Conservation (phyloP, 2,888 invertebrate species). For the Polyommatus icarus region DNA sequence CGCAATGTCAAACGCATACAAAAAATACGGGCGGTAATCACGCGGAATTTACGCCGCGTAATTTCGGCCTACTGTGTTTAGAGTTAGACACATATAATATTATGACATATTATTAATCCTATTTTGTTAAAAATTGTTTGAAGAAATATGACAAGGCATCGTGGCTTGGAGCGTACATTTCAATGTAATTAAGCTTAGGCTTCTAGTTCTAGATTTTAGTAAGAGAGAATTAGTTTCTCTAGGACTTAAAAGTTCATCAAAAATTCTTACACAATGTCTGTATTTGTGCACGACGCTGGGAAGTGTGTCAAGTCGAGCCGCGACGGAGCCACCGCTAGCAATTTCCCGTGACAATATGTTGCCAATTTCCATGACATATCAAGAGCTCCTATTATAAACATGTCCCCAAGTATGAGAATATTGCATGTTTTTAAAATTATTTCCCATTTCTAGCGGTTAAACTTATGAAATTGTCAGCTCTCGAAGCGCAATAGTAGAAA, state of each 20-base stretch:
- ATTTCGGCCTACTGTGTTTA: too few relatives aligned
- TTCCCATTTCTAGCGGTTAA: not conserved
- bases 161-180: too few relatives aligned
- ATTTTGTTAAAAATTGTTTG: too few relatives aligned
- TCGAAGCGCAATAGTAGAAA: not conserved
- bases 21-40: too few relatives aligned
- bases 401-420: not conserved
- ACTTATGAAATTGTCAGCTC: not conserved
- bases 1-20: too few relatives aligned
- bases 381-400: not conserved
- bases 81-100: too few relatives aligned
- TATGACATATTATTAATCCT: too few relatives aligned
- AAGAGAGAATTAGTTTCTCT: not conserved
- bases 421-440: constrained; percentile 6
- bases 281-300: not conserved
- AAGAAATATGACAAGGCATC: too few relatives aligned
- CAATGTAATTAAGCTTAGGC: too few relatives aligned
- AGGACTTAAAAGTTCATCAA: not conserved
- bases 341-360: constrained; percentile 3
- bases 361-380: not conserved
- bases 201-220: not conserved
- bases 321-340: not conserved
- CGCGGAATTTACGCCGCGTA: too few relatives aligned
- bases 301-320: constrained; percentile 13
- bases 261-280: not conserved